Base-by-base conservation (phyloP, 2,888 invertebrate species). In the Leptopilina myrica region DNA sequence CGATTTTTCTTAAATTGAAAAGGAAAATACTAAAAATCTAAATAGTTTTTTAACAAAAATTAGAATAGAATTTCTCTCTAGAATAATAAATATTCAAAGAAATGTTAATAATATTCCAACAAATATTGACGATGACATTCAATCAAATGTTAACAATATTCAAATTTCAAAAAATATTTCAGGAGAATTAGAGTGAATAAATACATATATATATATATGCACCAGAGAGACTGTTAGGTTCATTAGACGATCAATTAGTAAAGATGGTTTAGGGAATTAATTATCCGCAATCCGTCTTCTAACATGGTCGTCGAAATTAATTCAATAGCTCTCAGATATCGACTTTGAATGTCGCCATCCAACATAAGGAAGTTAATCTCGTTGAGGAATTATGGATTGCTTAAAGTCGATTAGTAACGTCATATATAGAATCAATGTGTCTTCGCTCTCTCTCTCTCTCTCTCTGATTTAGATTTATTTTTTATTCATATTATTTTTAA, bases 181-280 rank as follows among this genome's bases (percentile, higher is more conserved):
- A 49, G 49, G 49, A 20, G 49, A 49, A 12, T 26, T 69, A 26
- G 33, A 20, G 53, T 69, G 69, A 20, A 69, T 53, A 33, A 33
- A 14, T 46, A 69, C 20, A 46, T 49, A 49, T 20, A 20, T 49
- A 46, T 49, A 49, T 20, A 20, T 49, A 49, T 49, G 49, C 49
- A 9, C 8, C 26, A 69, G 26, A 69, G 26, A 49, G 67, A 53
- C 33, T 69, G 26, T 53, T 53, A 26, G 69, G 53, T 69, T 69
- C 53, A n/a, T 53, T 82, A 73, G 77, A 78, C 81, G 84, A 84
- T 86, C 84, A 86, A 86, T 87, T 87, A 86, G 84, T 82, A 83
- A 85, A 78, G 85, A 85, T 86, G 86, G 84, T 84, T 85, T 85
- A 85, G 86, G 85, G 85, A 86, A 87, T 86, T 87, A 87, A 87